Evolutionary conservation across 2,113 vertebrate species (phyloP).

Genomic region (Centropus bengalensis): DNA sequence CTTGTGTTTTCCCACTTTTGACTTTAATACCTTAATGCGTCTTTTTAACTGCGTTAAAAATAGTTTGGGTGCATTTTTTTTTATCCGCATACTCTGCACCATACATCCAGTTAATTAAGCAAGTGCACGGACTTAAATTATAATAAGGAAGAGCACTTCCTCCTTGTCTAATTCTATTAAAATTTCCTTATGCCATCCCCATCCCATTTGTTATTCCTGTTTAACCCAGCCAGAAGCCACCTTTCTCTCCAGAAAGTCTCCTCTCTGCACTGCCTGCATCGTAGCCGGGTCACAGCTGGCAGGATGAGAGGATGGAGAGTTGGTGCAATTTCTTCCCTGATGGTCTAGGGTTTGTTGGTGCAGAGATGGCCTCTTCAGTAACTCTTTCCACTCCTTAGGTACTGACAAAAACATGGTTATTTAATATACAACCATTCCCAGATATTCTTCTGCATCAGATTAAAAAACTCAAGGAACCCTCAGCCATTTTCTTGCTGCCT

Average conservation of each 20-base stretch:
- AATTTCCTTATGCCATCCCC: neutral
- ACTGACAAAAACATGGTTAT: neutral
- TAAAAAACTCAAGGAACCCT: rapidly evolving
- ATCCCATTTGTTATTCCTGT: neutral
- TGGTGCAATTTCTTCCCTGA: neutral
- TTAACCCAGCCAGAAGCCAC: neutral
- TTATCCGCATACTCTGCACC: neutral
- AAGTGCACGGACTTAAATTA: neutral
- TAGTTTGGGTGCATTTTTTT: constrained; percentile 48
- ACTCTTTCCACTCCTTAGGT: neutral
- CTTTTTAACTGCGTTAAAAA: constrained; percentile 27
- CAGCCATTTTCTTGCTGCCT: neutral
- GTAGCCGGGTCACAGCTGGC: neutral
- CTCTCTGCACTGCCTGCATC: neutral
- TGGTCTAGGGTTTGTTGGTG: neutral
- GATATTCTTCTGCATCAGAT: neutral
- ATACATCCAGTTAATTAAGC: constrained; percentile 36
- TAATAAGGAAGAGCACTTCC: constrained; percentile 1
- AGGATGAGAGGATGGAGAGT: neutral
- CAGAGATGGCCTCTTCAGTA: neutral
- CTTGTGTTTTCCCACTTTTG: neutral
- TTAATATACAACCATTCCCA: neutral
- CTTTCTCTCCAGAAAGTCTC: neutral
- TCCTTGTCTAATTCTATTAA: neutral
- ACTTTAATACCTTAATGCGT: neutral